Evolutionary conservation across 2,888 invertebrate species (phyloP).

Genomic region (Hydrotaea cyrtoneurina): DNA sequence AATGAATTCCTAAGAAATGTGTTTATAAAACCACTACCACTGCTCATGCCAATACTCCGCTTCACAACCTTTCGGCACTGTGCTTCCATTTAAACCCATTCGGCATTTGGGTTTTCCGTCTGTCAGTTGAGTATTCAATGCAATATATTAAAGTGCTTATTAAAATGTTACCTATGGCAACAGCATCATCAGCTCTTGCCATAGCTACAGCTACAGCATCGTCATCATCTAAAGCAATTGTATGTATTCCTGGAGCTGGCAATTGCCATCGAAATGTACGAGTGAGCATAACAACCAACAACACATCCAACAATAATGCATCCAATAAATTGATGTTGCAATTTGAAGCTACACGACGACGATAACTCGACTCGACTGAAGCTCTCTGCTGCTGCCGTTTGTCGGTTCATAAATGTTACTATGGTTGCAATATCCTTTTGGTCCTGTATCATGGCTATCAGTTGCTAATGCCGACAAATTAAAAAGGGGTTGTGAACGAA

Average conservation of each 20-base stretch:
- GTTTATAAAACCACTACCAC: neutral
- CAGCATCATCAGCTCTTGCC: neutral
- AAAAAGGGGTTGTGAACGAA: neutral
- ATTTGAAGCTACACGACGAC: neutral
- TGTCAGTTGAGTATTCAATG: neutral
- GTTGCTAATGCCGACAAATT: conserved; percentile 33
- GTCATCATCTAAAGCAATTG: neutral
- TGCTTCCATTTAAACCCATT: neutral
- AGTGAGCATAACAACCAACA: neutral
- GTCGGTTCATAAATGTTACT: conserved; percentile 12
- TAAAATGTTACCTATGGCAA: conserved; percentile 26
- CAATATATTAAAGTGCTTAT: conserved; percentile 26
- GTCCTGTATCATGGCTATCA: neutral
- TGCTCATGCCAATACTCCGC: neutral
- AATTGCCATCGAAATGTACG: conserved; percentile 5
- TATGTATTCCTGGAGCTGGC: neutral
- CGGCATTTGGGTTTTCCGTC: neutral
- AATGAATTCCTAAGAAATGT: conserved; percentile 3
- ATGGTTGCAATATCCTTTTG: conserved; percentile 13
- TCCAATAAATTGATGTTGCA: conserved; percentile 63
- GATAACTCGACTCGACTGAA: neutral
- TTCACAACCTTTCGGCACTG: neutral
- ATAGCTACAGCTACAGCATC: neutral
- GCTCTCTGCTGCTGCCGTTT: neutral
- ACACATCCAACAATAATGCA: neutral